Conservation (phyloP, 2,888 invertebrate species). For the Hydroisotoma schaefferi region DNA sequence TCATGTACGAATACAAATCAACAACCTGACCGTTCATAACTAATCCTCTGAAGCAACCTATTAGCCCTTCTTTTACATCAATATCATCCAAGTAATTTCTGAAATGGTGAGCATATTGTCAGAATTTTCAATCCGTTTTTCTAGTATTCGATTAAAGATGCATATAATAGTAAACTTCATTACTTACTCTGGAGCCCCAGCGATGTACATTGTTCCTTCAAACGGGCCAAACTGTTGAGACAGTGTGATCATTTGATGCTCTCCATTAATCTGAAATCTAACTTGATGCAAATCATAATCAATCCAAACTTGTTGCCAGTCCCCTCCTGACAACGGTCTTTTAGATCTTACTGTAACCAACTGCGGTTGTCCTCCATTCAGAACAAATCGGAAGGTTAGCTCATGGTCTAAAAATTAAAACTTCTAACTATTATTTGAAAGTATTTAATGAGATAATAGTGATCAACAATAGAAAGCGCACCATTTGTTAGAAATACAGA, state of each 20-base stretch:
- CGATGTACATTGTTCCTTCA: conserved; percentile 65
- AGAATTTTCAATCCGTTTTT: not conserved
- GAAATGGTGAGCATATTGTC: too few relatives aligned
- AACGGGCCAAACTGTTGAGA: conserved; percentile 52
- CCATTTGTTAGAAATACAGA: conserved; percentile 81
- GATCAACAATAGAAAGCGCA: conserved; percentile 22
- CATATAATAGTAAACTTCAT: conserved; percentile 3
- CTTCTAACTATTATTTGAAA: conserved; percentile 3
- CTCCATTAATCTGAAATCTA: conserved; percentile 85
- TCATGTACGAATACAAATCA: conserved; percentile 88
- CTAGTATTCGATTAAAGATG: not conserved
- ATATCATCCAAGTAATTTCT: conserved; percentile 78
- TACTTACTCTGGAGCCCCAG: conserved; percentile 84
- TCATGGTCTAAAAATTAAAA: conserved; percentile 64
- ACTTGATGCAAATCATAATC: conserved; percentile 93
- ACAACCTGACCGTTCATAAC: conserved; percentile 87
- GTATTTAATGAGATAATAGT: too few relatives aligned
- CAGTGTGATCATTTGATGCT: conserved; percentile 81
- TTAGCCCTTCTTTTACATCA: conserved; percentile 80
- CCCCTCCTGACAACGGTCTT: conserved; percentile 79
- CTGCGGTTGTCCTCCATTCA: conserved; percentile 76
- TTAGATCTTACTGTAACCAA: conserved; percentile 78
- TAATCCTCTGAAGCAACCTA: conserved; percentile 88
- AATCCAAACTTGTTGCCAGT: conserved; percentile 97
- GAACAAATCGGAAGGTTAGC: conserved; percentile 82